Evolutionary conservation across 1,140 invertebrate genomes (phyloP), one percentile per base, ranked within the genome.

Genomic region (Drosophila mauritiana): DNA sequence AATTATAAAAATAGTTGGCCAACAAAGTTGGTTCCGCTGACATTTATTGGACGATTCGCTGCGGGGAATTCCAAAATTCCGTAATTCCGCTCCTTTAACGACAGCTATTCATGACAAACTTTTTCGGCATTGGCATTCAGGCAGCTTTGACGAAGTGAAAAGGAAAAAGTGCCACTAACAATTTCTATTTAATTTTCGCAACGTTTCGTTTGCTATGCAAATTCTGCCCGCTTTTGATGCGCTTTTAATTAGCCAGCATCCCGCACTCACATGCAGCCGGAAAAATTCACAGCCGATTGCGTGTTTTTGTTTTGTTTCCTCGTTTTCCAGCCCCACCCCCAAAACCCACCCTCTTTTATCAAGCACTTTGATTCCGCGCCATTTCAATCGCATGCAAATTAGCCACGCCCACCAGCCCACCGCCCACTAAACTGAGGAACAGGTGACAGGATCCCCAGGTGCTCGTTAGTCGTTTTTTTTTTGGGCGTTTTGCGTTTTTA

Each of bases 1-100:
- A 80, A 83, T 83, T 84, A 83, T 83, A 84, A 83, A 83, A 83
- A 83, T 83, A 83, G 80, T 83, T 83, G 56, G 59, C 53, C 20
- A 83, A 83, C 80, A 67, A 84, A 83, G 48, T 84, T 83, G 65
- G 22, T 27, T 76, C 42, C 49, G 72, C 77, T 84, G 80, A 84
- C 80, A 80, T 84, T 84, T 83, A 83, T 80, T 83, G 76, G 76
- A 49, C 80, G 59, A 70, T 78, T 65, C 57, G 45, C 56, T 51
- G 51, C 39, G 15, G 11, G 3, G 15, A 61, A 54, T 46, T 46
- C 63, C 58, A 31, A 31, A 31, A 31, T 48, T 25, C 54, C 13
- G 4, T 37, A 62, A 55, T 48, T 48, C 58, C 58, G 53, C 54
- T 62, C 37, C 61, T 27, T 62, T 40, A 54, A 57, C 67, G 54